Percentiles rank a stretch among this genome's conserved stretches.
Evolutionary conservation across 2,888 invertebrate genomes (phyloP).

Genomic region (Stenoptilia bipunctidactyla): DNA sequence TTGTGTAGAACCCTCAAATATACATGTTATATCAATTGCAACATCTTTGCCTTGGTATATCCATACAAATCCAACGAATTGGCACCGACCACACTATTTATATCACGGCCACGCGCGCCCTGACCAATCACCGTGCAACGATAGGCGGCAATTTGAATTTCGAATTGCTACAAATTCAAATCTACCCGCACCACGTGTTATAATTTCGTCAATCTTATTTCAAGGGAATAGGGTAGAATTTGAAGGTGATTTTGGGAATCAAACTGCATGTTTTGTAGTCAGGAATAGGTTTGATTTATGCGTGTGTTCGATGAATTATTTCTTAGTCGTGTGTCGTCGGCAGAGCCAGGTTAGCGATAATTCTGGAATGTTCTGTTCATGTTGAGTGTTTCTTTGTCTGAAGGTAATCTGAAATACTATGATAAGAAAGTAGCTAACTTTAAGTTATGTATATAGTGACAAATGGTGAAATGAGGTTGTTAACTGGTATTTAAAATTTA

Average conservation of each 20-base stretch:
- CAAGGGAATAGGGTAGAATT: constrained; percentile 10
- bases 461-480: too few relatives aligned
- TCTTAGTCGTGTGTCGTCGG: constrained; percentile 43
- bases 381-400: too few relatives aligned
- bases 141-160: constrained; percentile 64
- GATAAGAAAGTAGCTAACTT: too few relatives aligned
- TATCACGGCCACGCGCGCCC: constrained; percentile 56
- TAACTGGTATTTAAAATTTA: too few relatives aligned
- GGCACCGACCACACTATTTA: constrained; percentile 60
- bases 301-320: constrained; percentile 65
- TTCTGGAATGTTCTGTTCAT: too few relatives aligned
- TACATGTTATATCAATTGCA: neutral
- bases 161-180: constrained; percentile 32
- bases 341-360: constrained; percentile 11
- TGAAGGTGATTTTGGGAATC: neutral
- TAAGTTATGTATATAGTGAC: too few relatives aligned
- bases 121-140: constrained; percentile 59
- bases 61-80: constrained; percentile 40
- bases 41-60: constrained; percentile 10
- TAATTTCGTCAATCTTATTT: constrained; percentile 9
- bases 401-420: too few relatives aligned
- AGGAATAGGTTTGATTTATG: constrained; percentile 61
- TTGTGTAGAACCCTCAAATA: too few relatives aligned
- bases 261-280: too few relatives aligned
- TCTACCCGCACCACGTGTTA: neutral